These are phyloP conservation scores for Trisateles emortualis DNA, from an alignment of 2,888 invertebrate species.

Conservation along the genomic window DNA sequence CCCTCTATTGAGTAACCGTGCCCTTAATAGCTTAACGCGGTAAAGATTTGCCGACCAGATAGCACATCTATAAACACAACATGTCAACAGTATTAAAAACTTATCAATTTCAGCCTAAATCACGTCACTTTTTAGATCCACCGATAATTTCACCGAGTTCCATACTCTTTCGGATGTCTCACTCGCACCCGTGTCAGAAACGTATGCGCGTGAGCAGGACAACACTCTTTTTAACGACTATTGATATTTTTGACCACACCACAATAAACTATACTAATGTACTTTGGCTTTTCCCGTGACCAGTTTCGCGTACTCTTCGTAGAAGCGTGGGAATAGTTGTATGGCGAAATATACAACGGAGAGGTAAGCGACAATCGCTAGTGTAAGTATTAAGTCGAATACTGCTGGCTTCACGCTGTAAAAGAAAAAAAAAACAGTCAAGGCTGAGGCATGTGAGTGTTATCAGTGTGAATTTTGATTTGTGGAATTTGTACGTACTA, in stretches of 20 bases:
- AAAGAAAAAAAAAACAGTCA: conserved; percentile 65
- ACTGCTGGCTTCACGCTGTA: conserved; percentile 98
- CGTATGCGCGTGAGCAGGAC: conserved; percentile 11
- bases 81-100: too few species aligned
- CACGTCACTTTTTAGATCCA: background rate
- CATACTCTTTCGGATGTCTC: conserved; percentile 9
- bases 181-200: background rate
- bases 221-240: conserved; percentile 19
- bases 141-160: background rate
- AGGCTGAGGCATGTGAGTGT: too few species aligned
- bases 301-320: conserved; percentile 87
- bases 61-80: too few species aligned
- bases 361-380: conserved; percentile 94
- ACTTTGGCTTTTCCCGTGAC: conserved; percentile 77
- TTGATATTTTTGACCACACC: conserved; percentile 18
- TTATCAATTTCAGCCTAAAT: background rate
- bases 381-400: conserved; percentile 97
- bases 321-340: conserved; percentile 90
- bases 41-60: too few species aligned
- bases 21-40: too few species aligned
- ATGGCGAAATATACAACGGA: conserved; percentile 94
- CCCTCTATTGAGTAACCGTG: too few species aligned
- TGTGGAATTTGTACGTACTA: too few species aligned
- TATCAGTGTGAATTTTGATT: too few species aligned
- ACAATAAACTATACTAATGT: conserved; percentile 56